Conservation (phyloP, 2,888 invertebrate genomes). For the Frankliniella intonsa region DNA sequence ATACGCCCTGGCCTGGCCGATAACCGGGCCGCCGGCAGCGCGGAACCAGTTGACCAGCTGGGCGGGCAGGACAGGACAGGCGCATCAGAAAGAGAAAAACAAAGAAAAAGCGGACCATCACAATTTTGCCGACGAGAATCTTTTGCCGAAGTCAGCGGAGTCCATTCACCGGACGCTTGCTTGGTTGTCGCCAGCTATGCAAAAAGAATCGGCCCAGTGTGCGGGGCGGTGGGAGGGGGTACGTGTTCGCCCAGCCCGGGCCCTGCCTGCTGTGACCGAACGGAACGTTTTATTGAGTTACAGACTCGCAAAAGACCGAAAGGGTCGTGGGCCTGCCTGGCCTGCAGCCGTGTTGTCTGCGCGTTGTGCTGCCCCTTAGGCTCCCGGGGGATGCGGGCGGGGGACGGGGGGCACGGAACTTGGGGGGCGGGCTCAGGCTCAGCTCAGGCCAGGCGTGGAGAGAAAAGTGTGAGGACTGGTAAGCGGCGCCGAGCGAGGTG, state of each 20-base stretch:
- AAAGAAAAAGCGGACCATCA: too few species aligned
- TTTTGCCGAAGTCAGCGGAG: not conserved
- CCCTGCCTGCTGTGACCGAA: not conserved
- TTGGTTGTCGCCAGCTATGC: constrained; percentile 1
- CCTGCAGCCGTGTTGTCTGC: not conserved
- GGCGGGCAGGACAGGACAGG: too few species aligned
- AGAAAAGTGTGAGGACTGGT: too few species aligned
- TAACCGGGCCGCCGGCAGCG: too few species aligned
- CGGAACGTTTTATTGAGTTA: constrained; percentile 17
- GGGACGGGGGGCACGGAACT: not conserved
- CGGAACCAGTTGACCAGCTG: too few species aligned
- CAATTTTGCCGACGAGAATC: not conserved
- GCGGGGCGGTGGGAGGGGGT: not conserved
- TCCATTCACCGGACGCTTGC: not conserved
- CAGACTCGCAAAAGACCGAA: constrained; percentile 22
- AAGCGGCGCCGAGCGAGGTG: too few species aligned
- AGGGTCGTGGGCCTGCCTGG: not conserved
- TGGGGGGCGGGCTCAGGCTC: too few species aligned
- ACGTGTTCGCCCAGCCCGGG: too few species aligned
- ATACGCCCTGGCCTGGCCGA: too few species aligned
- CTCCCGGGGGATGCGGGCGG: not conserved
- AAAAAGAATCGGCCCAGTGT: not conserved
- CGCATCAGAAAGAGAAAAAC: too few species aligned
- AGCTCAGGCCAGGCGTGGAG: too few species aligned
- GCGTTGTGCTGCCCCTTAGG: not conserved